Evolutionary conservation across 2,888 invertebrate species (phyloP), one percentile per base, ranked within the genome.

Genomic region (Reticulitermes lucifugus): DNA sequence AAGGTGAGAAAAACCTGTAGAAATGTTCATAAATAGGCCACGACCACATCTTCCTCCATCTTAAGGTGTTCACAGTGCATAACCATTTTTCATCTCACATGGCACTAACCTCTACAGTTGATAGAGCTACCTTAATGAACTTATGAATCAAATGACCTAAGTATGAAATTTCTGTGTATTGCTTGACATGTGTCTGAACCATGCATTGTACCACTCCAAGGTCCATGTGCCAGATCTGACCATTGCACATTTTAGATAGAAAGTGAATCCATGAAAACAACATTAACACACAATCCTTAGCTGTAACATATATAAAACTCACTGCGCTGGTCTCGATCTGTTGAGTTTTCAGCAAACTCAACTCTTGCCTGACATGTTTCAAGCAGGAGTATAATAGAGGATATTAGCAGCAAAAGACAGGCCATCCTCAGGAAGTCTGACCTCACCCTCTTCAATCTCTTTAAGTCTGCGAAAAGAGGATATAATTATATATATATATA

Each of bases 281-380:
- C 9, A 65, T 65, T 65, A n/a, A 9, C 65, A 46, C 46, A 46
- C 46, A 46, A 5, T 35, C 35, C 46, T 46, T 46, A 46, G 46
- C 9, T 46, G 46, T 46, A 46, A 46, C 46, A 46, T 46, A 12
- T 12, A 46, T 46, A 12, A 46, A 29, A 73, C 77, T 77, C 41
- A 77, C 77, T 77, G 51, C 77, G 77, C 41, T 77, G 77, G 46
- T 77, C 77, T n/a, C 77, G 77, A 7, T 43, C n/a, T 43, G 77
- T 77, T 4, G 77, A n/a, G 77, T 77, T 77, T 3, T 46, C 46
- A n/a, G 46, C n/a, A 46, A 46, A n/a, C 14, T 77, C 77, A 46
- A 46, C 6, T 22, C n/a, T 46, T 46, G 43, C 77, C 41, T 46
- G 21, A 12, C 14, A 46, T 7, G n/a, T 77, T 10, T 5, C 46